These are phyloP conservation scores for Rhegmatorhina hoffmannsi DNA, from an alignment of 2,113 vertebrate genomes.

Conservation along the genomic window DNA sequence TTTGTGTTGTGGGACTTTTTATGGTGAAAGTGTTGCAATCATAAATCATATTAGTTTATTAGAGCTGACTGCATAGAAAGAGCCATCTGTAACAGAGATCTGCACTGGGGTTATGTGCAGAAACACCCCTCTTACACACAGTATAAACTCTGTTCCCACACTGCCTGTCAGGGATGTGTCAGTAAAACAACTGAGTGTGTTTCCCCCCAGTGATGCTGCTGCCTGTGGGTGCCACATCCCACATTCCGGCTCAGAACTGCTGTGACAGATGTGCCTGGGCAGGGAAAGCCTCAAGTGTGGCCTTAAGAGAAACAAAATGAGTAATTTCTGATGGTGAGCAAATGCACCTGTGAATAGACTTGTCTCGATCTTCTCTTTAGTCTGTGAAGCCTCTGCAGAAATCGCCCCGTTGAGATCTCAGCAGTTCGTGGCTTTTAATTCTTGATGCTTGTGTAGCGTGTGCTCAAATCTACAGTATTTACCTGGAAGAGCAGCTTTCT, in stretches of 20 bases:
- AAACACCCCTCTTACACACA: neutral
- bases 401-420: neutral
- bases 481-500: neutral
- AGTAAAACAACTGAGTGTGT: conserved; percentile 3
- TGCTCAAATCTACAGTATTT: neutral
- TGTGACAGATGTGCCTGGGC: neutral
- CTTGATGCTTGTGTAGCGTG: neutral
- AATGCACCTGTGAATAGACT: neutral
- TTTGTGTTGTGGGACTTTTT: neutral
- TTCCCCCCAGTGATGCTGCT: conserved; percentile 7
- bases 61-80: neutral
- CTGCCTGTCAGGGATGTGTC: conserved; percentile 9
- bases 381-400: neutral
- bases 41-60: neutral
- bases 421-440: neutral
- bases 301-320: neutral
- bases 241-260: neutral
- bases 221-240: neutral
- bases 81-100: neutral
- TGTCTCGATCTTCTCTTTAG: neutral
- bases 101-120: neutral
- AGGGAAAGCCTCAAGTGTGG: neutral
- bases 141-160: neutral
- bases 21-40: neutral
- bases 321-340: neutral